phyloP scores from a whole-genome alignment of 2,888 invertebrate species.

The Clanis bilineata region DNA sequence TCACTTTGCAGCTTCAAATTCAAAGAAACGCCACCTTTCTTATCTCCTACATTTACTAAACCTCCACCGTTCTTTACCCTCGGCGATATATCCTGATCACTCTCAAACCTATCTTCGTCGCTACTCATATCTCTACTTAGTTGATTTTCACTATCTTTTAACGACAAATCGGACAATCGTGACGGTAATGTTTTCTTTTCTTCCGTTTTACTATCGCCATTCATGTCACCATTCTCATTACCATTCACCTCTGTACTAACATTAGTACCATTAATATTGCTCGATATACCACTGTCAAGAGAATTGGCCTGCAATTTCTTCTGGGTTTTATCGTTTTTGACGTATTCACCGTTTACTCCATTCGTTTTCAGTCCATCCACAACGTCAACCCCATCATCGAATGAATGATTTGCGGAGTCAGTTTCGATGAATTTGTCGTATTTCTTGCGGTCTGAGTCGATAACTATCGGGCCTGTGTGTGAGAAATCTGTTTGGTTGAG shows the following conservation, averaged over 20 bases:
- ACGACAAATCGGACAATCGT: constrained; percentile 62
- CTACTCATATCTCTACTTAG: constrained; percentile 58
- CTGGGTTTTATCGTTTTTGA: constrained; percentile 39
- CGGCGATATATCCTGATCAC: constrained; percentile 61
- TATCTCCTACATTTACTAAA: constrained; percentile 47
- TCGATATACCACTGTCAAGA: constrained; percentile 72
- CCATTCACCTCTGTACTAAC: constrained; percentile 35
- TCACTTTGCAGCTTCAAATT: constrained; percentile 73
- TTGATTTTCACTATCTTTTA: constrained; percentile 60
- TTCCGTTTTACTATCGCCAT: constrained; percentile 44
- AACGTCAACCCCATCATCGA: constrained; percentile 70
- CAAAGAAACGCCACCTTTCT: constrained; percentile 66
- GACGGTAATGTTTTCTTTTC: constrained; percentile 53
- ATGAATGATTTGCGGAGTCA: constrained; percentile 73
- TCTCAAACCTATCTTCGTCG: constrained; percentile 68
- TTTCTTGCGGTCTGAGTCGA: constrained; percentile 66
- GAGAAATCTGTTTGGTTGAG: constrained; percentile 75
- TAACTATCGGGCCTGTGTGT: constrained; percentile 72
- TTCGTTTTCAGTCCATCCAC: constrained; percentile 63
- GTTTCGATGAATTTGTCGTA: constrained; percentile 56
- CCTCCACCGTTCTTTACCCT: constrained; percentile 46
- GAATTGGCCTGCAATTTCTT: constrained; percentile 69
- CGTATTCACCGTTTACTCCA: constrained; percentile 42
- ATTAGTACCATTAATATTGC: constrained; percentile 55
- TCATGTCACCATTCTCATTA: constrained; percentile 35